Evolutionary conservation across 2,797 vertebrate species (phyloP).

Genomic region (Tapirus indicus): DNA sequence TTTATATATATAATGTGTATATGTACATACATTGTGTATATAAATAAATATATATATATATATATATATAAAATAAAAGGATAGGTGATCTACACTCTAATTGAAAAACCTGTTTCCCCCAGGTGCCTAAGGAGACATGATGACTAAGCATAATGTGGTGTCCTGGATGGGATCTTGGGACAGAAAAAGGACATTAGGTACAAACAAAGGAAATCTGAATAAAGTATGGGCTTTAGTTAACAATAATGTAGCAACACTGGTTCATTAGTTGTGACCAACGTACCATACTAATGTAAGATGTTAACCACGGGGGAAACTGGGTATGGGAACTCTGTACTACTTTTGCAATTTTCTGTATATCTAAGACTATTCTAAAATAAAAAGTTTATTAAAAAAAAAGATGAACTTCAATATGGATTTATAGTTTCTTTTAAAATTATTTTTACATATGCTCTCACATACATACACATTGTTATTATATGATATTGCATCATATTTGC

Average conservation of each 20-base stretch:
- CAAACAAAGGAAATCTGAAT: not conserved
- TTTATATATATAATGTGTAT: not conserved
- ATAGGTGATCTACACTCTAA: not conserved
- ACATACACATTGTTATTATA: not conserved
- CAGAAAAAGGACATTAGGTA: not conserved
- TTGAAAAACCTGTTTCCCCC: not conserved
- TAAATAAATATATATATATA: no score
- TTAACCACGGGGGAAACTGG: not conserved
- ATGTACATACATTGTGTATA: no score
- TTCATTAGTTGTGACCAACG: not conserved
- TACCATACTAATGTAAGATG: not conserved
- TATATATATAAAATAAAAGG: not conserved
- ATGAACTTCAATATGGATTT: not conserved
- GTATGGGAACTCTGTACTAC: no score
- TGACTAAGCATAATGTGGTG: not conserved
- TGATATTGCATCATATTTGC: not conserved
- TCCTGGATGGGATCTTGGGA: not conserved
- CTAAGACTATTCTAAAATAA: not conserved
- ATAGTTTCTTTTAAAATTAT: not conserved
- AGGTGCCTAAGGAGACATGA: not conserved
- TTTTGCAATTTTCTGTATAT: not conserved
- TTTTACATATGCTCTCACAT: not conserved
- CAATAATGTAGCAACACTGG: not conserved
- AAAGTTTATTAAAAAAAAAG: not conserved
- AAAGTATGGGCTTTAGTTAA: not conserved